phyloP scores from a whole-genome alignment of 2,113 vertebrate genomes.

The Cromileptes altivelis region DNA sequence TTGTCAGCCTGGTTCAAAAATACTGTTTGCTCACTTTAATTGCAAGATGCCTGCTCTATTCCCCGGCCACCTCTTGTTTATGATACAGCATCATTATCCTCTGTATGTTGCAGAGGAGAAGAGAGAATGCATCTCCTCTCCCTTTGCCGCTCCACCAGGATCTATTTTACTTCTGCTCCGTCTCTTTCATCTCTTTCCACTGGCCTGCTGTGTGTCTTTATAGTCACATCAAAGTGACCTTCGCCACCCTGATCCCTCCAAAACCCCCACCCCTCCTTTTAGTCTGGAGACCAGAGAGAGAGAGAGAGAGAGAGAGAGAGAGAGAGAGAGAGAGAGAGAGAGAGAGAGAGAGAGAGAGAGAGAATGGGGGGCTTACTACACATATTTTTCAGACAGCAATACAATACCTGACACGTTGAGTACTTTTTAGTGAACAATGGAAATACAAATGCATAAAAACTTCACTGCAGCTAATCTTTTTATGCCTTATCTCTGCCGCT shows the following conservation, averaged over 20 bases:
- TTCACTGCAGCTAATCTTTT: neutral
- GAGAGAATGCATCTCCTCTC: constrained; percentile 40
- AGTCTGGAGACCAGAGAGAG: constrained; percentile 53
- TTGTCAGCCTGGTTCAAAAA: constrained; percentile 43
- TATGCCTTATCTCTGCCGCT: neutral
- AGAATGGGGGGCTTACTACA: constrained; percentile 33
- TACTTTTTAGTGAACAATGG: constrained; percentile 36
- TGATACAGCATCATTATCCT: constrained; percentile 76
- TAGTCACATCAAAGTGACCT: constrained; percentile 83
- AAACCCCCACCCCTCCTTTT: constrained; percentile 36
- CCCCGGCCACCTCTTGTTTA: constrained; percentile 71
- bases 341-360: too few species aligned
- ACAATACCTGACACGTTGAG: constrained; percentile 56
- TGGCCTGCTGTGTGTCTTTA: constrained; percentile 77
- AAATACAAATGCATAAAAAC: constrained; percentile 16
- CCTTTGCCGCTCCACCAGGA: constrained; percentile 53
- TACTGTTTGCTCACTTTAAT: constrained; percentile 78
- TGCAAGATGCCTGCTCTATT: constrained; percentile 74
- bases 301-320: too few species aligned
- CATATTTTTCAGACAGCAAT: constrained; percentile 56
- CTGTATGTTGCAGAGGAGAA: constrained; percentile 24
- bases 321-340: too few species aligned
- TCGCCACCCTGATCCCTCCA: constrained; percentile 55
- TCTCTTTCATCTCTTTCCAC: constrained; percentile 78
- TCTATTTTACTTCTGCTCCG: constrained; percentile 65